Conservation (phyloP, 2,797 vertebrate species). For the Diglossa cyanea region DNA sequence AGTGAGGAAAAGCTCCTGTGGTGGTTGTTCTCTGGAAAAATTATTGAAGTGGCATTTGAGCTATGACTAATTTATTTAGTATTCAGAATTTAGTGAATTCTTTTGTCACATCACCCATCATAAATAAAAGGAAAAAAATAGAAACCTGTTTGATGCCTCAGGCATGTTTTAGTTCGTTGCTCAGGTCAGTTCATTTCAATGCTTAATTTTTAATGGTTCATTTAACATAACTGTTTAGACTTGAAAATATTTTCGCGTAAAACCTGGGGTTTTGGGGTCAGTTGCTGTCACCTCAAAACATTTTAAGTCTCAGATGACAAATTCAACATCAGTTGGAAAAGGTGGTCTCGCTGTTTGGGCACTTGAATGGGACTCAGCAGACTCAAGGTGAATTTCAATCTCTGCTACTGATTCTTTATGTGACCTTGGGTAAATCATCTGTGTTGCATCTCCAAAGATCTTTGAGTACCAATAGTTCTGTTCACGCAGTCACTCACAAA, state of each 20-base stretch:
- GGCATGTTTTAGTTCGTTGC: conserved; percentile 69
- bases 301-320: conserved; percentile 19
- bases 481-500: neutral
- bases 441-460: neutral
- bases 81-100: conserved; percentile 73
- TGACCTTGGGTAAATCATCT: neutral
- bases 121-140: conserved; percentile 70
- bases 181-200: conserved; percentile 78
- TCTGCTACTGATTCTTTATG: neutral
- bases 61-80: conserved; percentile 76
- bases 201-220: conserved; percentile 73
- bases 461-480: neutral
- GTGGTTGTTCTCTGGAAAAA: conserved; percentile 42
- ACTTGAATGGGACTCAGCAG: neutral
- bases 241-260: conserved; percentile 68
- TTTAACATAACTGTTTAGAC: conserved; percentile 71
- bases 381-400: neutral
- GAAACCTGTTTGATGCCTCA: conserved; percentile 73
- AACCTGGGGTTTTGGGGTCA: conserved; percentile 52
- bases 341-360: neutral
- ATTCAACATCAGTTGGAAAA: neutral
- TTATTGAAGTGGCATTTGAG: conserved; percentile 66
- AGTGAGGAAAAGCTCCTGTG: neutral
- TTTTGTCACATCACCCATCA: conserved; percentile 64
- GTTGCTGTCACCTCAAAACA: conserved; percentile 45